These are phyloP conservation scores for Blennius ocellaris DNA, from an alignment of 2,113 vertebrate species.

Conservation along the genomic window DNA sequence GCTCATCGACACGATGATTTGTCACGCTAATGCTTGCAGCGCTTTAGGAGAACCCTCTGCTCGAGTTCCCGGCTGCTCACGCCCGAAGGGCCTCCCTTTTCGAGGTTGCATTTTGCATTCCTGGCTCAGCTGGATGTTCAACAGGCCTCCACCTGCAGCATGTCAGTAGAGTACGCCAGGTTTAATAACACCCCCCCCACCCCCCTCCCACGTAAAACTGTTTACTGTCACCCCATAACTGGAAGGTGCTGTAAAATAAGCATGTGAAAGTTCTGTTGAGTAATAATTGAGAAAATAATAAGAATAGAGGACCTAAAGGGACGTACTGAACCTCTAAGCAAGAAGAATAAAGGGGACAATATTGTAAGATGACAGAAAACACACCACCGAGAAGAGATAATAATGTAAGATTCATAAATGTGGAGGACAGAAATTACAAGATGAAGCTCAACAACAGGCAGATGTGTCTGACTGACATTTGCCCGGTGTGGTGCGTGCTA, in stretches of 20 bases:
- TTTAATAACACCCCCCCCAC: constrained; percentile 61
- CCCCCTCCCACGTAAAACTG: constrained; percentile 41
- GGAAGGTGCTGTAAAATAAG: constrained; percentile 57
- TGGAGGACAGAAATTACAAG: constrained; percentile 1
- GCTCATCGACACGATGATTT: constrained; percentile 11
- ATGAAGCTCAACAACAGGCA: constrained; percentile 26
- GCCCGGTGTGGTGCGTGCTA: constrained; percentile 39
- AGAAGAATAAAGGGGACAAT: background rate
- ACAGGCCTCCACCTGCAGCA: constrained; percentile 75
- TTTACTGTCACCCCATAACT: constrained; percentile 50
- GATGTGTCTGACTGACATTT: constrained; percentile 54
- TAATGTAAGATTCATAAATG: background rate
- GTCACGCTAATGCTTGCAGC: background rate
- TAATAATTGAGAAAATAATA: background rate
- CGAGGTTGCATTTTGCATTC: constrained; percentile 60
- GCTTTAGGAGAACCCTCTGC: background rate
- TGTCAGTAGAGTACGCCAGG: constrained; percentile 58
- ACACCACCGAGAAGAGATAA: background rate
- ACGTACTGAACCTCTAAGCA: background rate
- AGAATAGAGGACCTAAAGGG: background rate
- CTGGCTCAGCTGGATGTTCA: constrained; percentile 74
- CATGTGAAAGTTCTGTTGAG: constrained; percentile 8
- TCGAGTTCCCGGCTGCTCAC: constrained; percentile 26
- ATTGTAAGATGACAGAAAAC: background rate
- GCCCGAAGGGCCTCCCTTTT: constrained; percentile 46